Base-by-base conservation (phyloP, 2,113 vertebrate species). In the Alouatta palliata region DNA sequence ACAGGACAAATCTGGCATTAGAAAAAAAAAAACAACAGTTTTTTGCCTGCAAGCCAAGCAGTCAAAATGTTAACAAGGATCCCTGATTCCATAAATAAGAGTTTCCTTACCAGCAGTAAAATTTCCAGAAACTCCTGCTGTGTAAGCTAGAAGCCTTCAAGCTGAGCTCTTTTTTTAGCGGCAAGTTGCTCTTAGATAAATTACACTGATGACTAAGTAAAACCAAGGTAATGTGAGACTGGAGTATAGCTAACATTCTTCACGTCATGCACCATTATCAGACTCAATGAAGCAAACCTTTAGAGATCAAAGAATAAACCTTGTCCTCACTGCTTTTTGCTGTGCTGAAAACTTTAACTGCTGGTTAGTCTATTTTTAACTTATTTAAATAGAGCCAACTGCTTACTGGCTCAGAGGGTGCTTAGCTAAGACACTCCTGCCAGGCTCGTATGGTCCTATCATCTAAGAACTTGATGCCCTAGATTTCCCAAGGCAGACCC, bases 281-380 rank as follows among this genome's bases (percentile, higher is more conserved):
- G 95, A 92, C 83, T 96, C 98, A 96, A 95, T 95, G 97, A 96
- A 97, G 97, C 98, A 97, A 94, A 95, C 75, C 73, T 96, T 97
- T 25, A 27, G 92, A 95, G 90, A 97, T 96, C 92, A 97, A 73
- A 97, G 90, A 95, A 95, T 90, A 96, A 98, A 89, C 87, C 76
- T 81, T 86, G 93, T 85, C 84, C 90, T 96, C 49, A 5, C 75
- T 82, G 84, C 81, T 68, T 98, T 97, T 97, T 97, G 96, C 97
- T 97, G 97, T 97, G 94, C 87, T 96, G 91, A 97, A 97, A 96
- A 83, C 71, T 96, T 95, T 96, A 95, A 97, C 96, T 97, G 97
- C 92, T 97, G 91, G 87, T 93, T 97, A 95, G 95, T 97, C 97
- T 97, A 97, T 97, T 98, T 98, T 98, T 98, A 98, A 95, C 96